Conservation (phyloP, 2,113 vertebrate genomes). For the Nothoprocta pentlandii region DNA sequence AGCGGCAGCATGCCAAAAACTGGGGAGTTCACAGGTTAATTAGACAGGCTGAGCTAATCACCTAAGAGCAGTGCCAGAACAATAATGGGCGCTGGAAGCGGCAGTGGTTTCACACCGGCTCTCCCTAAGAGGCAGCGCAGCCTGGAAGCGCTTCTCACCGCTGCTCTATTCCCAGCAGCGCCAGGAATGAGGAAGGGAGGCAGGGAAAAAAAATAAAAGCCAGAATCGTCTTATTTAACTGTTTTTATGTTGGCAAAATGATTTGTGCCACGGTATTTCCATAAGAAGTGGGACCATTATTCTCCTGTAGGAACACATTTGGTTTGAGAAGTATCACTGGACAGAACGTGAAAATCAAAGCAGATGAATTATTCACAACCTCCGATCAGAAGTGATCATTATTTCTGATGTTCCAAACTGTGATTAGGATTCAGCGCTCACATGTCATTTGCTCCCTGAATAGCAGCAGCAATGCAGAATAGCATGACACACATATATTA, state of each 20-base stretch:
- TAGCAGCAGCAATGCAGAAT: slow-evolving; percentile 61
- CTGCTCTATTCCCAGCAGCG: slow-evolving; percentile 46
- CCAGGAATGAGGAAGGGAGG: background rate
- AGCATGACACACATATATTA: slow-evolving; percentile 55
- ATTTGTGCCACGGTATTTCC: slow-evolving; percentile 84
- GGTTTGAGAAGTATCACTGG: slow-evolving; percentile 85
- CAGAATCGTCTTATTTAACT: slow-evolving; percentile 79
- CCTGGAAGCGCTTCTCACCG: slow-evolving; percentile 48
- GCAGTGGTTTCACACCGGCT: background rate
- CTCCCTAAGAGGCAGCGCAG: background rate
- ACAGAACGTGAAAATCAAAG: slow-evolving; percentile 81
- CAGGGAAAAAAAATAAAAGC: slow-evolving; percentile 66
- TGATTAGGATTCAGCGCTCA: slow-evolving; percentile 82
- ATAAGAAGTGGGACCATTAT: slow-evolving; percentile 85
- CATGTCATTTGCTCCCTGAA: slow-evolving; percentile 80
- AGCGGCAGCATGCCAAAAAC: slow-evolving; percentile 7
- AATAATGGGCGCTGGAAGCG: background rate
- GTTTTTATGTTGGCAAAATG: slow-evolving; percentile 81
- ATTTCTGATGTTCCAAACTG: slow-evolving; percentile 83
- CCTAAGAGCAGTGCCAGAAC: slow-evolving; percentile 19
- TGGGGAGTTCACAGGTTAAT: slow-evolving; percentile 16
- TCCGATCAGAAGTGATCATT: slow-evolving; percentile 84
- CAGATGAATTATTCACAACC: slow-evolving; percentile 84
- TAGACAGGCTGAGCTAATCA: slow-evolving; percentile 45
- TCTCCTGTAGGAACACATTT: slow-evolving; percentile 86